phyloP scores from a whole-genome alignment of 1,140 invertebrate species.

The Kradibia gibbosae region DNA sequence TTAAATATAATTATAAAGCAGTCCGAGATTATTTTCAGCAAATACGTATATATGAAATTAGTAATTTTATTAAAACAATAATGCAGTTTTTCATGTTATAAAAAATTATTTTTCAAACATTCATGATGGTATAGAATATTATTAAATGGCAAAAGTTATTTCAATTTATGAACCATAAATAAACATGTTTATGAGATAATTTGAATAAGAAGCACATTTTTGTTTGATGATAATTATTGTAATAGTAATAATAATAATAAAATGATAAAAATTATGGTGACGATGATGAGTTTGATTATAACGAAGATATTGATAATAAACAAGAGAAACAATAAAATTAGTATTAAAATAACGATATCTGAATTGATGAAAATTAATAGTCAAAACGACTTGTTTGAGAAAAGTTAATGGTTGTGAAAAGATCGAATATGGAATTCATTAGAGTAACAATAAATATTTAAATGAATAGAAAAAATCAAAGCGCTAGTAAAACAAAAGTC shows the following conservation, averaged over 20 bases:
- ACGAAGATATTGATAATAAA: too few species aligned
- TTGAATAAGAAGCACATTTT: too few species aligned
- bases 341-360: too few species aligned
- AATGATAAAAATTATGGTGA: too few species aligned
- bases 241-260: background rate
- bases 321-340: too few species aligned
- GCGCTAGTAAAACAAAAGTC: constrained; percentile 29
- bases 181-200: too few species aligned
- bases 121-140: too few species aligned
- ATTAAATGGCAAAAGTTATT: background rate
- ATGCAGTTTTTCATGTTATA: background rate
- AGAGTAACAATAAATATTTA: constrained; percentile 34
- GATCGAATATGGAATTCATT: background rate
- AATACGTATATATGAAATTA: background rate
- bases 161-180: background rate
- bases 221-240: background rate
- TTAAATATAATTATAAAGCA: background rate
- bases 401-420: background rate
- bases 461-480: constrained; percentile 33
- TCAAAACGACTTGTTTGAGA: background rate
- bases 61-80: background rate
- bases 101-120: too few species aligned
- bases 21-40: too few species aligned
- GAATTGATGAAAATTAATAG: too few species aligned
- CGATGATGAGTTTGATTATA: too few species aligned